phyloP scores from a whole-genome alignment of 2,888 invertebrate genomes.

The Griposia aprilina region DNA sequence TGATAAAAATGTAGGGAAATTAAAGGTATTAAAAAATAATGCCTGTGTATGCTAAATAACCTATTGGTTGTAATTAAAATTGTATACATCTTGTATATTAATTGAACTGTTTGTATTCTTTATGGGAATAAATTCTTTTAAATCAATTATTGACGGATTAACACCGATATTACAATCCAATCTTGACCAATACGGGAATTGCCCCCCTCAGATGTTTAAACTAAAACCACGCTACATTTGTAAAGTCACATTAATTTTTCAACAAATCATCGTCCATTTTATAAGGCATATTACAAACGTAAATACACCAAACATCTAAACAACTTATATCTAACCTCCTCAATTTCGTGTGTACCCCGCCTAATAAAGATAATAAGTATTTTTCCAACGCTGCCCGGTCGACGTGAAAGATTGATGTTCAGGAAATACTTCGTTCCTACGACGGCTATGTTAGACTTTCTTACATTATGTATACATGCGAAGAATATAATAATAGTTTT shows the following conservation, averaged over 20 bases:
- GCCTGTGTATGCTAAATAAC: too few species aligned
- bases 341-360: constrained; percentile 46
- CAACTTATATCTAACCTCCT: constrained; percentile 9
- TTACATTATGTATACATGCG: constrained; percentile 37
- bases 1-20: not conserved
- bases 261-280: not conserved
- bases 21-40: too few species aligned
- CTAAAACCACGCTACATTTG: not conserved
- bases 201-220: too few species aligned
- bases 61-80: too few species aligned
- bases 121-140: too few species aligned
- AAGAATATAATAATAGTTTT: not conserved
- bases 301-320: constrained; percentile 7
- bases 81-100: too few species aligned
- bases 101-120: too few species aligned
- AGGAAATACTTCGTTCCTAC: constrained; percentile 56
- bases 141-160: not conserved
- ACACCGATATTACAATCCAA: not conserved
- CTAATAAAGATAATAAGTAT: constrained; percentile 73
- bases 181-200: not conserved
- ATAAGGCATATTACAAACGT: not conserved
- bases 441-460: constrained; percentile 53
- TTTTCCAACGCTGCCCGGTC: constrained; percentile 66
- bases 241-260: not conserved
- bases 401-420: constrained; percentile 74